Evolutionary conservation across 2,888 invertebrate species (phyloP).

Genomic region (Bunonema sp.): DNA sequence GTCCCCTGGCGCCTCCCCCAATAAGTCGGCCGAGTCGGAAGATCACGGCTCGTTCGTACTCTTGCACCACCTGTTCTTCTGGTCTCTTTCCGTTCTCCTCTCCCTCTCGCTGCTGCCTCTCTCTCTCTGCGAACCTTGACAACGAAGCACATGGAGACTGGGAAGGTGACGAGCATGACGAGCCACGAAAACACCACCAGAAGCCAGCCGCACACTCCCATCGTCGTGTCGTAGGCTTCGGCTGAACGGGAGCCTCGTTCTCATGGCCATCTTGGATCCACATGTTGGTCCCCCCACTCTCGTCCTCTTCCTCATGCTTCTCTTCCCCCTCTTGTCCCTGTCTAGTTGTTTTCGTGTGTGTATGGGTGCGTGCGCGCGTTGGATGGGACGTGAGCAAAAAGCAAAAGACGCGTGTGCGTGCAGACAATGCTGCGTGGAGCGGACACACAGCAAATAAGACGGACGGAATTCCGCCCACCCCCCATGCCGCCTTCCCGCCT

Average conservation of each 20-base stretch:
- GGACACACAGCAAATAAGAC: too few species aligned
- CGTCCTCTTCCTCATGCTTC: too few species aligned
- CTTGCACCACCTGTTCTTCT: slow-evolving; percentile 38
- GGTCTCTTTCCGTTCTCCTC: background rate
- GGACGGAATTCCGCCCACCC: too few species aligned
- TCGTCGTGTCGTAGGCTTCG: slow-evolving; percentile 36
- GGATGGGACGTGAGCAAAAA: too few species aligned
- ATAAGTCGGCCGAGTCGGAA: slow-evolving; percentile 66
- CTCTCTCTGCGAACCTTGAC: slow-evolving; percentile 16
- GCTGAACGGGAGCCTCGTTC: slow-evolving; percentile 15
- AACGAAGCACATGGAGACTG: slow-evolving; percentile 28
- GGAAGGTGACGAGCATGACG: slow-evolving; percentile 22
- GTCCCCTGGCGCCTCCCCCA: slow-evolving; percentile 62
- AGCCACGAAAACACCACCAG: slow-evolving; percentile 26
- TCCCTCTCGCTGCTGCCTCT: background rate
- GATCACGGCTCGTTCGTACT: slow-evolving; percentile 64
- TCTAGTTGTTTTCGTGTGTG: too few species aligned
- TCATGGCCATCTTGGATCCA: too few species aligned
- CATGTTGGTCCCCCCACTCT: too few species aligned
- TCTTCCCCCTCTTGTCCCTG: too few species aligned
- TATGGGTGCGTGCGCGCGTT: too few species aligned
- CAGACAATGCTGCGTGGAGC: too few species aligned
- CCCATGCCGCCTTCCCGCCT: too few species aligned
- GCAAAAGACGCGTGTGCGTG: too few species aligned
- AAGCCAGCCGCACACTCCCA: slow-evolving; percentile 33